Conservation (phyloP, 2,113 vertebrate species). For the Corythaixoides concolor region DNA sequence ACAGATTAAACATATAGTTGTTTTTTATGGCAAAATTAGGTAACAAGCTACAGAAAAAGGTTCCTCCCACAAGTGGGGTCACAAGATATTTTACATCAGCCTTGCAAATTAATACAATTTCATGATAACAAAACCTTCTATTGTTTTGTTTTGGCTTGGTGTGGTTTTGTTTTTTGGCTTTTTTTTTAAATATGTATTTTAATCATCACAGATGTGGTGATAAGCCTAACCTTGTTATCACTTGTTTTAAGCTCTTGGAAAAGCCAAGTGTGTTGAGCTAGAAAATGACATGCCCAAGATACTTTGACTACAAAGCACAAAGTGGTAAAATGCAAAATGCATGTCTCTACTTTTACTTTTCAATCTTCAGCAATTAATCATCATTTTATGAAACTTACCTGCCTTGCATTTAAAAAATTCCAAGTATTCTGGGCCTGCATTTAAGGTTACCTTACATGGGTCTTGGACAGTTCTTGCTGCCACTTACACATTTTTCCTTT, state of each 20-base stretch:
- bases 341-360: not conserved
- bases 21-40: not conserved
- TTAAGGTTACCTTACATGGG: not conserved
- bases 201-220: not conserved
- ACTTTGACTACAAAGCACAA: not conserved
- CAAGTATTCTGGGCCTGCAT: not conserved
- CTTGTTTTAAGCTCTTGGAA: slow-evolving; percentile 17
- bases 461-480: not conserved
- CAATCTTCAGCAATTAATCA: not conserved
- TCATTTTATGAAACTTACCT: not conserved
- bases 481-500: not conserved
- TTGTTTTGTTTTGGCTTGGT: not conserved
- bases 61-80: not conserved
- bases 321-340: not conserved
- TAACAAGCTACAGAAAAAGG: not conserved
- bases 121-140: not conserved
- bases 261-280: not conserved
- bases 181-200: not conserved
- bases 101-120: not conserved
- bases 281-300: not conserved
- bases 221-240: not conserved
- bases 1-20: not conserved
- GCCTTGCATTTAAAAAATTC: not conserved
- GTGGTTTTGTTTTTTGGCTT: not conserved
- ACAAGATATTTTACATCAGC: not conserved